Conservation (phyloP, 2,797 vertebrate genomes). For the Anguilla obscura region DNA sequence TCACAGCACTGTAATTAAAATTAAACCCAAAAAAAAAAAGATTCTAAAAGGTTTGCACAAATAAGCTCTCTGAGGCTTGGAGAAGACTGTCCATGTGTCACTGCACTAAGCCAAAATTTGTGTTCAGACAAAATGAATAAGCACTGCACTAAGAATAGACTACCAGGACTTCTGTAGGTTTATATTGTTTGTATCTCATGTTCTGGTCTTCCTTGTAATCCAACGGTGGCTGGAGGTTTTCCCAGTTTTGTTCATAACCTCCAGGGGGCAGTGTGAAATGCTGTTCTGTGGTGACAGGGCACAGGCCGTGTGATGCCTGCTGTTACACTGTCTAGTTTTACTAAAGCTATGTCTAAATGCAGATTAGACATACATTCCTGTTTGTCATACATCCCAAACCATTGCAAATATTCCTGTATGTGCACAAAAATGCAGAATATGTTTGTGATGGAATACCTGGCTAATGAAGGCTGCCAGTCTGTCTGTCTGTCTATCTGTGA, state of each 20-base stretch:
- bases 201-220: background rate
- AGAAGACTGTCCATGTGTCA: background rate
- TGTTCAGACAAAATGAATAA: background rate
- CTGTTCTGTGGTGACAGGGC: constrained; percentile 13
- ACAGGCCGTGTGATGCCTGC: background rate
- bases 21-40: background rate
- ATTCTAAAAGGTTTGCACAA: background rate
- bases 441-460: background rate
- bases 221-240: background rate
- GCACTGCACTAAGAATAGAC: background rate
- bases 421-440: background rate
- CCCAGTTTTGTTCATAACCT: constrained; percentile 17
- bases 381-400: background rate
- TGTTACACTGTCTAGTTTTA: background rate
- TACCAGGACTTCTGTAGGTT: background rate
- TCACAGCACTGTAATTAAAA: background rate
- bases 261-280: constrained; percentile 38
- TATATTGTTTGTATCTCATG: background rate
- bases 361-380: background rate
- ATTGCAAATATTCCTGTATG: background rate
- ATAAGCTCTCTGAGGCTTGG: background rate
- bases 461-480: background rate
- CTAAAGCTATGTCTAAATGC: background rate
- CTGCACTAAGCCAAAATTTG: background rate
- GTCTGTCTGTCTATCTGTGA: constrained; percentile 7